These are phyloP conservation scores for Sussaba pulchella DNA, from an alignment of 2,888 invertebrate species.

Conservation along the genomic window DNA sequence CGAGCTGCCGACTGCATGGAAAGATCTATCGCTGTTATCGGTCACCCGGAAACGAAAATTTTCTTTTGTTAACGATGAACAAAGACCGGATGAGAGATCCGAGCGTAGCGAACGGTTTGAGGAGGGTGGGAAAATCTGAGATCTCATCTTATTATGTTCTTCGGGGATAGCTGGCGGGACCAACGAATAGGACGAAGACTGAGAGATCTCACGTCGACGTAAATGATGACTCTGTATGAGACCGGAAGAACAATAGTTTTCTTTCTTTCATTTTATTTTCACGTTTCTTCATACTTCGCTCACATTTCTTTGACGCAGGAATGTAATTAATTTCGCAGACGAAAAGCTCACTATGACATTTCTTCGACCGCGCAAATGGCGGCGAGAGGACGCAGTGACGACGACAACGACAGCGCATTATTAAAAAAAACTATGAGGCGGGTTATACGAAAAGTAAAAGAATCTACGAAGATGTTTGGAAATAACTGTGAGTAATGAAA, in stretches of 20 bases:
- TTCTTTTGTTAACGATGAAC: conserved; percentile 62
- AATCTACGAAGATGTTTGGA: neutral
- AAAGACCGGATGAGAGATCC: conserved; percentile 30
- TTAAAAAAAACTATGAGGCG: neutral
- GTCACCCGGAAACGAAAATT: conserved; percentile 63
- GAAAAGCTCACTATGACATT: too few species aligned
- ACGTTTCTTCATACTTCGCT: conserved; percentile 11
- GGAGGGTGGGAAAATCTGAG: conserved; percentile 47
- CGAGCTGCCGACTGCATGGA: conserved; percentile 11
- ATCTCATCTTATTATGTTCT: conserved; percentile 60
- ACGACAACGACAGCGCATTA: too few species aligned
- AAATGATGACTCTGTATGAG: conserved; percentile 16
- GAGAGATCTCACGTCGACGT: conserved; percentile 10
- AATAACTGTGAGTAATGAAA: neutral
- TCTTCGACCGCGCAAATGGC: too few species aligned
- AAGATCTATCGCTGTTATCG: conserved; percentile 58
- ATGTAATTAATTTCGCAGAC: conserved; percentile 35
- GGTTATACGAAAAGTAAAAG: neutral
- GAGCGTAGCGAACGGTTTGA: conserved; percentile 20
- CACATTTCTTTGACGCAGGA: conserved; percentile 31
- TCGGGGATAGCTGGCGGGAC: conserved; percentile 38
- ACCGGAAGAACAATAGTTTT: neutral
- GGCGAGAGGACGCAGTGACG: too few species aligned
- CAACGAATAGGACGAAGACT: conserved; percentile 6
- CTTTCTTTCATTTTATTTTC: conserved; percentile 27